Evolutionary conservation across 2,113 vertebrate species (phyloP).

Genomic region (Nesoenas mayeri): DNA sequence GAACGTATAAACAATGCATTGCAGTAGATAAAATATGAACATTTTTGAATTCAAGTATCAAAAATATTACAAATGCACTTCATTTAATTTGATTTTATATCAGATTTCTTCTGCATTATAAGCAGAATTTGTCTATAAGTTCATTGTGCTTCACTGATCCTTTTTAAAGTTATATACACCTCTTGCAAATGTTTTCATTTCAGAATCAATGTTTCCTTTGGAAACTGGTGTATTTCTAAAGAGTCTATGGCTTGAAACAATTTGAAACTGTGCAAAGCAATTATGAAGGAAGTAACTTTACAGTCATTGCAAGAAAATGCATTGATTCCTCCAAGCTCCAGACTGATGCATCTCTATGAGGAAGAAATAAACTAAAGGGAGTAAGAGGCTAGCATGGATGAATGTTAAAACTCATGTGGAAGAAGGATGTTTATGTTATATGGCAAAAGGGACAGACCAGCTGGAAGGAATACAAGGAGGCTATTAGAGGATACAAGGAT

Average conservation of each 20-base stretch:
- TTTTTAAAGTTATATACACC: background rate
- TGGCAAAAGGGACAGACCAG: too few species aligned
- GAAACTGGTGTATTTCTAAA: background rate
- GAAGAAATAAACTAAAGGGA: too few species aligned
- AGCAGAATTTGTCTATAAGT: background rate
- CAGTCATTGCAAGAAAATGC: background rate
- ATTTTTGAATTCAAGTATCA: background rate
- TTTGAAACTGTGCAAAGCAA: background rate
- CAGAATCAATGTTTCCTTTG: background rate
- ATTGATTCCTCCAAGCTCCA: background rate
- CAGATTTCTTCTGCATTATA: background rate
- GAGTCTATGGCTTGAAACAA: background rate
- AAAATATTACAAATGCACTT: background rate
- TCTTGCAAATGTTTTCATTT: background rate
- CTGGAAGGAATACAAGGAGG: too few species aligned
- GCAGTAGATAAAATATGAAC: background rate
- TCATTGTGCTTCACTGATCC: background rate
- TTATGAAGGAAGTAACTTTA: background rate
- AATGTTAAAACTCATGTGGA: too few species aligned
- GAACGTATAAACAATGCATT: background rate
- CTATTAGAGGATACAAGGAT: too few species aligned
- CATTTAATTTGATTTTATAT: background rate
- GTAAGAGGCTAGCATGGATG: too few species aligned
- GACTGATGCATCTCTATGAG: too few species aligned
- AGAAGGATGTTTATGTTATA: too few species aligned